phyloP scores from a whole-genome alignment of 2,797 vertebrate species.

The Sus cebifrons region DNA sequence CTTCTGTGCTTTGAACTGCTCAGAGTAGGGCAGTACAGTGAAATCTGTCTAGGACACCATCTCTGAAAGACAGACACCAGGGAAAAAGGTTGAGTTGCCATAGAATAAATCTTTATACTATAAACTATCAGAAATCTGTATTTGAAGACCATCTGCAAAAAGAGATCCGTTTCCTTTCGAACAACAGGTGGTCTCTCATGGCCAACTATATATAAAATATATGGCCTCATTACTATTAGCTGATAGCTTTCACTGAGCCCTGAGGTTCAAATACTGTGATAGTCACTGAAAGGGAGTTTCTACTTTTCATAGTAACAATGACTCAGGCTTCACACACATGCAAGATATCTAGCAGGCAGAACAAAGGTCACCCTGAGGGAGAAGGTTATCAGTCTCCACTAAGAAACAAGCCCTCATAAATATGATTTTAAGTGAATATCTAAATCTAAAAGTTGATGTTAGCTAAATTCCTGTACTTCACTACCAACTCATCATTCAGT shows the following conservation, averaged over 20 bases:
- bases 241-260: slow-evolving; percentile 70
- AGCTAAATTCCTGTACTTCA: neutral
- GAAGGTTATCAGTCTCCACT: slow-evolving; percentile 17
- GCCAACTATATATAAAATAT: slow-evolving; percentile 81
- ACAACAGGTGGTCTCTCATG: slow-evolving; percentile 82
- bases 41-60: slow-evolving; percentile 77
- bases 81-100: slow-evolving; percentile 79
- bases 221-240: slow-evolving; percentile 78
- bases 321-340: slow-evolving; percentile 70
- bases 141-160: slow-evolving; percentile 83
- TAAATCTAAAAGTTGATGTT: neutral
- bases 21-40: slow-evolving; percentile 76
- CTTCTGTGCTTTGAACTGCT: slow-evolving; percentile 83
- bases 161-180: slow-evolving; percentile 79
- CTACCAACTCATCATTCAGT: neutral
- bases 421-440: neutral
- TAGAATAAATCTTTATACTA: slow-evolving; percentile 81
- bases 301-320: slow-evolving; percentile 68
- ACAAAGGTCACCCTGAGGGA: slow-evolving; percentile 25
- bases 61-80: slow-evolving; percentile 78
- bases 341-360: slow-evolving; percentile 52
- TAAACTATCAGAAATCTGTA: slow-evolving; percentile 81
- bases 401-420: slow-evolving; percentile 47
- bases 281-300: slow-evolving; percentile 69
- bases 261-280: slow-evolving; percentile 70